Evolutionary conservation across 2,888 invertebrate genomes (phyloP).

Genomic region (Xestia c-nigrum): DNA sequence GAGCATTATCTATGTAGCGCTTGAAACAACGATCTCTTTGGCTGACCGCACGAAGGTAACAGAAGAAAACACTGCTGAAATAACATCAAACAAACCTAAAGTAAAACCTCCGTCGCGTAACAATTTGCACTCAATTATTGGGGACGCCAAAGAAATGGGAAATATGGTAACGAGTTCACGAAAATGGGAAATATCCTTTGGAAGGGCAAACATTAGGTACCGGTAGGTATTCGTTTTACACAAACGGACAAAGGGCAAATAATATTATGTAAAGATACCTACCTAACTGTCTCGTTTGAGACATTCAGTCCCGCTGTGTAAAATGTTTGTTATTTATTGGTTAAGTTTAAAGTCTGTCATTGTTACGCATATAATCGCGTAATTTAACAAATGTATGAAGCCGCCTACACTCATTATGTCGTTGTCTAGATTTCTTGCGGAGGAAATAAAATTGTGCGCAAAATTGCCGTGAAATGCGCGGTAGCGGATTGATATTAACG

Average conservation of each 20-base stretch:
- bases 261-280: slow-evolving; percentile 17
- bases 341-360: slow-evolving; percentile 23
- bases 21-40: slow-evolving; percentile 50
- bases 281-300: slow-evolving; percentile 12
- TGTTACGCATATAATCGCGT: slow-evolving; percentile 36
- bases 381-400: slow-evolving; percentile 54
- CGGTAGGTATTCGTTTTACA: slow-evolving; percentile 39
- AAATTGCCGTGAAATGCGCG: slow-evolving; percentile 74
- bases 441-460: slow-evolving; percentile 72
- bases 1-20: slow-evolving; percentile 59
- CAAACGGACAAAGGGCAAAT: slow-evolving; percentile 52
- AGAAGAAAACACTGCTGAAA: slow-evolving; percentile 27
- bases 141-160: slow-evolving; percentile 66
- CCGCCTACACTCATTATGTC: slow-evolving; percentile 37
- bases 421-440: slow-evolving; percentile 55
- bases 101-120: slow-evolving; percentile 50
- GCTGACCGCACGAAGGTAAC: slow-evolving; percentile 22
- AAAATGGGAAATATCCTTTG: slow-evolving; percentile 56
- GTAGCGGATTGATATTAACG: slow-evolving; percentile 68
- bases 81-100: slow-evolving; percentile 55
- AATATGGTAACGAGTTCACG: slow-evolving; percentile 63
- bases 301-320: slow-evolving; percentile 28
- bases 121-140: slow-evolving; percentile 69
- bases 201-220: slow-evolving; percentile 45
- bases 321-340: slow-evolving; percentile 52